Evolutionary conservation across 2,888 invertebrate species (phyloP), one percentile per base, ranked within the genome.

Genomic region (Xanthia togata): DNA sequence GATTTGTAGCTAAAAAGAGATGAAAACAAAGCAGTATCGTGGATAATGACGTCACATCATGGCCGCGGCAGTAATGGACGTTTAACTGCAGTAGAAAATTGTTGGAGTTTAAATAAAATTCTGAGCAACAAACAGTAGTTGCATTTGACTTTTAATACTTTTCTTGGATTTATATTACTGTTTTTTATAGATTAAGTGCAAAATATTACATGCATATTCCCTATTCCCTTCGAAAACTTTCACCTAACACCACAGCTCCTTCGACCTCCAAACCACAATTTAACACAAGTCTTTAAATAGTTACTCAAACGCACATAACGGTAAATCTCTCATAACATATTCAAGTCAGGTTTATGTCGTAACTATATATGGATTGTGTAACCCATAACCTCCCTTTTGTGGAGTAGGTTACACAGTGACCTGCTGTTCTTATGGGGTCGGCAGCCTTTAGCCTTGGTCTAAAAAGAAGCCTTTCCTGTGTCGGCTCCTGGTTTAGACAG

Each of bases 371-470:
- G 83, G 84, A 79, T 84, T 79, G 80, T 78, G 71, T 53, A 79
- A 86, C 85, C 80, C 88, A 88, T 89, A 84, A 87, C 83, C 74
- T 78, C 67, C 87, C 82, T 77, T 85, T 82, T 86, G 31, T 17
- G 77, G 74, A 80, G 87, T 86, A 82, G 86, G 86, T 86, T 79
- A 87, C 78, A 80, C 55, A 68, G 78, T 87, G 50, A 82, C 82
- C 82, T 73, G 76, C 0, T 55, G 59, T 8, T 73, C 11, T 44
- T 71, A 67, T 50, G 41, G 57, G 87, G 85, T 79, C 73, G 23
- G 35, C 50, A 77, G 65, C 76, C 86, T 82, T 38, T 78, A 50
- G 53, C 79, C 81, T 83, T 83, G 78, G 0, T 35, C 35, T 68
- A 50, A n/a, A 12, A 31, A 31, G 0, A 47, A 17, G 26, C 17